Evolutionary conservation across 1,140 invertebrate genomes (phyloP), one percentile per base, ranked within the genome.

Genomic region (Drosophila nasuta): DNA sequence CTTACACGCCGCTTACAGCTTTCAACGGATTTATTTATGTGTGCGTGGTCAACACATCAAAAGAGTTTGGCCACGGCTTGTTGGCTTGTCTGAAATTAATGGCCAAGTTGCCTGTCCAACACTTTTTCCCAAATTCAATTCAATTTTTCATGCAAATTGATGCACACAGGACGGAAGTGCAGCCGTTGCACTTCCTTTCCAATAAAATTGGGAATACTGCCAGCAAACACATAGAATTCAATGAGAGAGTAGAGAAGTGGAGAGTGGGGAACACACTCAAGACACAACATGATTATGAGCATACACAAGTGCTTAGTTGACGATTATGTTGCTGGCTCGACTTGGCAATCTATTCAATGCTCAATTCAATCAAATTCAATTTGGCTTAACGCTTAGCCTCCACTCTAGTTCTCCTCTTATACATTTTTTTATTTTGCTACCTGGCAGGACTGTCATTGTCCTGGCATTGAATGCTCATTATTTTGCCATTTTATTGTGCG

Each of bases 381-480:
- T 75, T 75, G 59, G 73, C 60, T 72, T 72, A 75, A 71, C 67
- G 59, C 67, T 48, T 63, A 64, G 28, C 48, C 17, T 25, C 48
- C 11, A 8, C 35, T 38, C 35, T 10, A 5, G 30, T 33, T 33
- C 7, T 7, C 7, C 30, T 33, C 30, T 33, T 33, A 2, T 0
- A 20, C 3, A 20, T 33, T 33, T 46, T 59, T 70, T 62, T 25
- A 25, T n/a, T 54, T 8, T 4, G 33, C 54, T 82, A 83, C 85
- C 82, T 87, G 77, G 63, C 82, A 89, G 77, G 63, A 15, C 43
- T 60, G 63, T 30, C 52, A 65, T 86, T 85, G 75, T 67, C 52
- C 76, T 56, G 62, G 11, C 64, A 87, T 79, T 87, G 87, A 79
- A 76, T 83, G 87, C 82, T 91, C 87, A 87, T 91, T 91, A 91